Conservation (phyloP, 2,797 vertebrate genomes). For the Pelobates cultripes region DNA sequence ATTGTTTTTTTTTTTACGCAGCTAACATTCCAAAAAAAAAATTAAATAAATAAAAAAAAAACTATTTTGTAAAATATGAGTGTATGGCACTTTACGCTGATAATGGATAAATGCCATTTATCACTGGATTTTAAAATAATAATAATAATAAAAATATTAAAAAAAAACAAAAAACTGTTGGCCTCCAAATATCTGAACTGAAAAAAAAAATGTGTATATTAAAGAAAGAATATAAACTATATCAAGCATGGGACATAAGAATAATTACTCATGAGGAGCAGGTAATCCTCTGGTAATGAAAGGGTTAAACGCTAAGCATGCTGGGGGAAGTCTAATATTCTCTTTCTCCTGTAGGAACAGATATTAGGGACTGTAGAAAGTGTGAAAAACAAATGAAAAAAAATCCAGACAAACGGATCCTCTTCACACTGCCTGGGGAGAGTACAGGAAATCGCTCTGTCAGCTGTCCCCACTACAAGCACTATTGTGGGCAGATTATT, state of each 20-base stretch:
- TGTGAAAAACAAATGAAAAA: conserved; percentile 65
- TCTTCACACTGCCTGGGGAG: conserved; percentile 47
- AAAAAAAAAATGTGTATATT: neutral
- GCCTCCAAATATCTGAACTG: neutral
- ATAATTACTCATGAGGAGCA: too few relatives aligned
- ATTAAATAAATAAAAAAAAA: neutral
- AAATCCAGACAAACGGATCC: conserved; percentile 55
- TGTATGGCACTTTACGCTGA: conserved; percentile 99
- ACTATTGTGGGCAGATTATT: conserved; percentile 27
- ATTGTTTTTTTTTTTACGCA: conserved; percentile 3
- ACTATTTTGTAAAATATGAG: conserved; percentile 75
- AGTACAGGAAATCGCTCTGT: conserved; percentile 18
- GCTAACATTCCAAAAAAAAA: conserved; percentile 77
- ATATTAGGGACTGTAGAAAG: conserved; percentile 62
- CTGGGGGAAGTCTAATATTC: neutral
- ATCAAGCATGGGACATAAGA: too few relatives aligned
- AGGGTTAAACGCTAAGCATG: neutral
- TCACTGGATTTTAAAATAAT: conserved; percentile 91
- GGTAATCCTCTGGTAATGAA: conserved; percentile 61
- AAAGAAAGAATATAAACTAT: neutral
- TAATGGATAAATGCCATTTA: conserved; percentile 96
- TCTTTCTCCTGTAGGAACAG: conserved; percentile 53
- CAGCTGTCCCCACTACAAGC: neutral
- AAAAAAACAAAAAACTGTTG: conserved; percentile 72
- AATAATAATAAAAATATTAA: conserved; percentile 76